These are phyloP conservation scores for Drosophila santomea DNA, from an alignment of 1,140 invertebrate genomes.

Conservation along the genomic window DNA sequence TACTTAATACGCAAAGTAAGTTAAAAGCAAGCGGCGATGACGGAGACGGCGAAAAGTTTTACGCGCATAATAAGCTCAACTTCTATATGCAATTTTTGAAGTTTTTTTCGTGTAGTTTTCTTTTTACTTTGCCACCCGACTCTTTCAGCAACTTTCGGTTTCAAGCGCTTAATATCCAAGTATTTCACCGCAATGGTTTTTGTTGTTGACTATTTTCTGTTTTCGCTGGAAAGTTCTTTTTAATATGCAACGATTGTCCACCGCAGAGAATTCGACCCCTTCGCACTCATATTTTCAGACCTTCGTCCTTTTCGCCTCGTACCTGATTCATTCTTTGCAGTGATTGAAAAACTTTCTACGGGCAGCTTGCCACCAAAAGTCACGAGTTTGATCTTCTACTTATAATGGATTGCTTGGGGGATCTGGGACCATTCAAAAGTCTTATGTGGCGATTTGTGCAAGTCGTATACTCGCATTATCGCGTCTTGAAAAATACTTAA, in stretches of 20 bases:
- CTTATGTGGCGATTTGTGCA: slow-evolving; percentile 2
- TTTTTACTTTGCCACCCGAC: background rate
- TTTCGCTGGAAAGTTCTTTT: slow-evolving; percentile 50
- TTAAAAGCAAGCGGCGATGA: slow-evolving; percentile 51
- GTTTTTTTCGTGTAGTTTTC: slow-evolving; percentile 18
- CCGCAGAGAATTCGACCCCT: slow-evolving; percentile 17
- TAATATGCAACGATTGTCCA: slow-evolving; percentile 63
- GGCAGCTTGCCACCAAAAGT: slow-evolving; percentile 21
- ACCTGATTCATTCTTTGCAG: slow-evolving; percentile 39
- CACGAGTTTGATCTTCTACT: slow-evolving; percentile 30
- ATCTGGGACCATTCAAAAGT: background rate
- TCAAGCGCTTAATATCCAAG: slow-evolving; percentile 44
- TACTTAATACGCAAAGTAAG: slow-evolving; percentile 83
- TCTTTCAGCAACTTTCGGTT: slow-evolving; percentile 58
- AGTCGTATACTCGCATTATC: background rate
- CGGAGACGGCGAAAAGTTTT: slow-evolving; percentile 61
- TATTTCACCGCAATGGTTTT: slow-evolving; percentile 34
- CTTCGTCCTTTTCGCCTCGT: background rate
- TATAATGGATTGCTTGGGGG: slow-evolving; percentile 10
- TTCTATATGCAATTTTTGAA: slow-evolving; percentile 56
- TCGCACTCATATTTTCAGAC: slow-evolving; percentile 4
- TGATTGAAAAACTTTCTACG: slow-evolving; percentile 73
- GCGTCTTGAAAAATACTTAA: too few relatives aligned
- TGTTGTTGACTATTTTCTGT: slow-evolving; percentile 15
- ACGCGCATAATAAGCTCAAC: slow-evolving; percentile 80